Conservation (phyloP, 1,140 invertebrate species). For the Ephestia elutella region DNA sequence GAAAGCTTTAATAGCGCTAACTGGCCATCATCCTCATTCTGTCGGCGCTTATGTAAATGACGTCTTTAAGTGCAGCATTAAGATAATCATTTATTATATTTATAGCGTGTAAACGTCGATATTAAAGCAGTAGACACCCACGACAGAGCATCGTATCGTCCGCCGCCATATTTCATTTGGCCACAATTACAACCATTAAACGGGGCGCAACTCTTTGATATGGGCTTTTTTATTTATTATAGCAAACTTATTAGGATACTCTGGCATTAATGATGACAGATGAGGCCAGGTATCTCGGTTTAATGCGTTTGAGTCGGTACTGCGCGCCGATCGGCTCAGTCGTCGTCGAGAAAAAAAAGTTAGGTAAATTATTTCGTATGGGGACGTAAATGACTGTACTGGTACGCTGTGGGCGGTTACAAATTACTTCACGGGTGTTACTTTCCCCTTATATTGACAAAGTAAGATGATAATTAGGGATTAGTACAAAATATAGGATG, state of each 20-base stretch:
- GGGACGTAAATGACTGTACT: constrained; percentile 14
- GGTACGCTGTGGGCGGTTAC: constrained; percentile 5
- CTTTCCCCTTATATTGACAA: neutral
- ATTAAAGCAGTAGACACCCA: constrained; percentile 62
- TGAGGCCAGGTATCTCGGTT: constrained; percentile 56
- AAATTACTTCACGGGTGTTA: constrained; percentile 4
- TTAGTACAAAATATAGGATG: too few relatives aligned
- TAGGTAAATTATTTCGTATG: constrained; percentile 50
- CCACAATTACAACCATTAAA: constrained; percentile 71
- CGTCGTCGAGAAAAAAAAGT: constrained; percentile 40
- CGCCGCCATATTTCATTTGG: constrained; percentile 63
- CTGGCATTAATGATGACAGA: constrained; percentile 73
- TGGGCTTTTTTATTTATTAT: constrained; percentile 66
- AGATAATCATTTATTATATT: constrained; percentile 67
- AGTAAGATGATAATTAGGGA: too few relatives aligned
- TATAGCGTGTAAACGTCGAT: constrained; percentile 69
- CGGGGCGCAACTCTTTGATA: constrained; percentile 69
- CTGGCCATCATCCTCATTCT: constrained; percentile 24
- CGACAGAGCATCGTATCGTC: constrained; percentile 50
- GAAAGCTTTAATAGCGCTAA: constrained; percentile 32
- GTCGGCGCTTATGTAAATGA: constrained; percentile 41
- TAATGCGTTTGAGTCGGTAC: constrained; percentile 57
- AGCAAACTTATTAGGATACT: constrained; percentile 70
- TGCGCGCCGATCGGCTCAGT: constrained; percentile 40
- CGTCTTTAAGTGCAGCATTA: constrained; percentile 42